A percentile compares a stretch with the other conserved stretches of the same genome.
Evolutionary conservation across 2,888 invertebrate species (phyloP).

Genomic region (Microctonus brassicae): DNA sequence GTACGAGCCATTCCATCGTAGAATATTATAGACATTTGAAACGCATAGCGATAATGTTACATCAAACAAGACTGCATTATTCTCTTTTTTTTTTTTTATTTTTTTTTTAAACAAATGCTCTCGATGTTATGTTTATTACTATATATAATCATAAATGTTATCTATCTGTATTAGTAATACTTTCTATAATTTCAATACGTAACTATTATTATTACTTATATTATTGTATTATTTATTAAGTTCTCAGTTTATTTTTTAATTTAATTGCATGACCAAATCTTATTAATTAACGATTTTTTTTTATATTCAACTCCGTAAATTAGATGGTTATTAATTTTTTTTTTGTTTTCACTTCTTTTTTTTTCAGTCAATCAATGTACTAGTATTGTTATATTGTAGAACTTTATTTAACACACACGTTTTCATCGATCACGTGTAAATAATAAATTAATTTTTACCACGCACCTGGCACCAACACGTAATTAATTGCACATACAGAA

Average conservation of each 20-base stretch:
- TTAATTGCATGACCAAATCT: constrained; percentile 18
- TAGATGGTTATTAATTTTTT: constrained; percentile 20
- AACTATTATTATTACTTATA: not conserved
- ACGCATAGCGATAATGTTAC: constrained; percentile 23
- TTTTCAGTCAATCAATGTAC: constrained; percentile 42
- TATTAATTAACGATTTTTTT: constrained; percentile 11
- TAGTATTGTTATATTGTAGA: constrained; percentile 30
- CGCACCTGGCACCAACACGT: constrained; percentile 35
- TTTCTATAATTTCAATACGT: not conserved
- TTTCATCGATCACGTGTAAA: constrained; percentile 34
- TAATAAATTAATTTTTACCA: constrained; percentile 40
- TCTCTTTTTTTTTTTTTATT: not conserved
- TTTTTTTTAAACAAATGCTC: not conserved
- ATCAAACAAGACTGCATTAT: constrained; percentile 31
- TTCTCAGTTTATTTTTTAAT: not conserved
- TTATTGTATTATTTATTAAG: constrained; percentile 14
- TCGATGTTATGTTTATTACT: constrained; percentile 10
- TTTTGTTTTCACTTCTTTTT: constrained; percentile 19
- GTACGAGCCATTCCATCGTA: constrained; percentile 24
- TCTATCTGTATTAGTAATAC: constrained; percentile 12
- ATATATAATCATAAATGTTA: constrained; percentile 19
- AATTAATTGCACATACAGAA: constrained; percentile 25
- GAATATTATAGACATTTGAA: constrained; percentile 23
- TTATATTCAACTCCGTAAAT: not conserved
- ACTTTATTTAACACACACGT: constrained; percentile 26